Evolutionary conservation across 2,113 vertebrate genomes (phyloP).

Genomic region (Arothron firmamentum): DNA sequence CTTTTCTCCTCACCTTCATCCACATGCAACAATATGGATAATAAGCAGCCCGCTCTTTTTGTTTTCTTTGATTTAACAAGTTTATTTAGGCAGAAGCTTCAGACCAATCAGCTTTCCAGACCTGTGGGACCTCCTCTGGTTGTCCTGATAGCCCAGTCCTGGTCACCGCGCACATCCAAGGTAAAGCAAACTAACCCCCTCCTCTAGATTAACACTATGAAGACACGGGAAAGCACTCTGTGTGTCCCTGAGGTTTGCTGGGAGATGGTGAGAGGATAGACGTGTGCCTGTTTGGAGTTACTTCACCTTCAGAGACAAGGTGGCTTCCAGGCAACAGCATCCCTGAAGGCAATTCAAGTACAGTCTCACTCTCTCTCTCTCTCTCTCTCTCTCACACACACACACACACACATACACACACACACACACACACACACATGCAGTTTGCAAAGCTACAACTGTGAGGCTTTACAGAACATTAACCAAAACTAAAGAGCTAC

Average conservation of each 20-base stretch:
- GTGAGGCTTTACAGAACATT: too few species aligned
- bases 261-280: constrained; percentile 64
- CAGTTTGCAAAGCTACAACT: not conserved
- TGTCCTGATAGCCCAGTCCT: not conserved
- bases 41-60: not conserved
- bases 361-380: constrained; percentile 1
- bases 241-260: constrained; percentile 37
- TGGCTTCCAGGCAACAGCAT: constrained; percentile 61
- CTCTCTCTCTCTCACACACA: constrained; percentile 10
- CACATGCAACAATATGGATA: too few species aligned
- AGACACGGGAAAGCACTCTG: constrained; percentile 71
- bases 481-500: too few species aligned
- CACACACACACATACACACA: constrained; percentile 22
- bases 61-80: not conserved
- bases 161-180: constrained; percentile 1
- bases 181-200: constrained; percentile 25
- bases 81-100: not conserved
- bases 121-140: not conserved
- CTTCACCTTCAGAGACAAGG: constrained; percentile 66
- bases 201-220: constrained; percentile 53
- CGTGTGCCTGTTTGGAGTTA: constrained; percentile 51
- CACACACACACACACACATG: constrained; percentile 25
- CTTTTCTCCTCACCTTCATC: too few species aligned
- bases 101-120: not conserved
- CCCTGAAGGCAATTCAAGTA: constrained; percentile 47